phyloP scores from a whole-genome alignment of 2,888 invertebrate species.

The Taenaris catops region DNA sequence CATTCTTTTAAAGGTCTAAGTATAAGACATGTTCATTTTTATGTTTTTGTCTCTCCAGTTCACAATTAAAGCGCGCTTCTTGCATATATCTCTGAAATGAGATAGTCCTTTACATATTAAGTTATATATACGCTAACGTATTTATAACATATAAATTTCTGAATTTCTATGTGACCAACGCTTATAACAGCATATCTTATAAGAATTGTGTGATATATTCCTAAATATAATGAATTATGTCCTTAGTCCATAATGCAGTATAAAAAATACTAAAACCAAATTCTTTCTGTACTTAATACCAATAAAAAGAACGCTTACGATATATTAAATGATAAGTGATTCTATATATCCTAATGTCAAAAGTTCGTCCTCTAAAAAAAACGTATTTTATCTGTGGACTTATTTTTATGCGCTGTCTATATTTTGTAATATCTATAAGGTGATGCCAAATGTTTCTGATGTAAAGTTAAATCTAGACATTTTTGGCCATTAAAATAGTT shows the following conservation, averaged over 20 bases:
- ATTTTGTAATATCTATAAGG: constrained; percentile 11
- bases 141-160: constrained; percentile 16
- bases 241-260: constrained; percentile 53
- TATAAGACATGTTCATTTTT: no score
- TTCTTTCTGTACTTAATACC: constrained; percentile 69
- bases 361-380: constrained; percentile 44
- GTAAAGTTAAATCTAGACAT: constrained; percentile 7
- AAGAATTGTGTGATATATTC: constrained; percentile 77
- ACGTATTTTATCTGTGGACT: constrained; percentile 24
- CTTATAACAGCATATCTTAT: constrained; percentile 75
- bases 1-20: no score
- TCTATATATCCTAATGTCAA: constrained; percentile 46
- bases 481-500: constrained; percentile 12
- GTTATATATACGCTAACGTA: constrained; percentile 21
- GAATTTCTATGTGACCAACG: constrained; percentile 68
- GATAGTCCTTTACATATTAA: constrained; percentile 22
- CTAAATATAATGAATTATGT: constrained; percentile 68
- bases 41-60: constrained; percentile 3
- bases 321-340: constrained; percentile 41
- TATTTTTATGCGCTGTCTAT: constrained; percentile 27
- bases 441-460: constrained; percentile 17
- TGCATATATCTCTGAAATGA: constrained; percentile 20
- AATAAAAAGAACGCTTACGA: constrained; percentile 54
- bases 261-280: constrained; percentile 56
- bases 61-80: constrained; percentile 16